Conservation (phyloP, 1,140 invertebrate genomes). For the Lasioglossum albipes region DNA sequence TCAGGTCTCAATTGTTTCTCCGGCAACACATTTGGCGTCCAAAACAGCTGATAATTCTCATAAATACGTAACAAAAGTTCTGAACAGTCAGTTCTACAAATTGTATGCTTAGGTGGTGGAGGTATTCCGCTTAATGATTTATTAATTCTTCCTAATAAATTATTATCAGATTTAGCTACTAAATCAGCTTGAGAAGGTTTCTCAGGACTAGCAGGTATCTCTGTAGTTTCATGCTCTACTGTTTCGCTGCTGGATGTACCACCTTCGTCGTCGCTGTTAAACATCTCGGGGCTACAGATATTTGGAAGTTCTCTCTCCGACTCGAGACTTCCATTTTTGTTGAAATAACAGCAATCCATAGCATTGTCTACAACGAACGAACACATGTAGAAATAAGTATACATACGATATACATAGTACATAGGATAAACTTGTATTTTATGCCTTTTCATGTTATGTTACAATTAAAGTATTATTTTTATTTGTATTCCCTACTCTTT, state of each 20-base stretch:
- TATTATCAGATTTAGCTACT: conserved; percentile 67
- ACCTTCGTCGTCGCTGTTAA: conserved; percentile 72
- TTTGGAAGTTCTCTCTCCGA: conserved; percentile 30
- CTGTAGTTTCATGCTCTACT: conserved; percentile 13
- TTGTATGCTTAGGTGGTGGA: conserved; percentile 85
- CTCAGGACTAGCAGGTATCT: conserved; percentile 45
- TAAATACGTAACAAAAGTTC: conserved; percentile 81
- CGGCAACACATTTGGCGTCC: conserved; percentile 70
- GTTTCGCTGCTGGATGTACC: conserved; percentile 38
- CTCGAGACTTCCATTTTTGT: conserved; percentile 42
- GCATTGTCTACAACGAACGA: conserved; percentile 59
- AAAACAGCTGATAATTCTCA: conserved; percentile 75
- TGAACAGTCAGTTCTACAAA: conserved; percentile 81
- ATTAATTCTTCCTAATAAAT: conserved; percentile 65
- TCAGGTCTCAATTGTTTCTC: conserved; percentile 34
- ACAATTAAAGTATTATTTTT: no score
- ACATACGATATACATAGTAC: not conserved
- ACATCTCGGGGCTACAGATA: conserved; percentile 75
- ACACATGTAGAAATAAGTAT: not conserved
- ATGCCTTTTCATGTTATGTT: not conserved
- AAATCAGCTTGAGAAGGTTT: conserved; percentile 68
- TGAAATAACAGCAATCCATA: conserved; percentile 70
- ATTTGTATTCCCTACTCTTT: not conserved
- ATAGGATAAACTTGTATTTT: not conserved
- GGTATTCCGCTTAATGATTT: conserved; percentile 81